Evolutionary conservation across 1,140 invertebrate genomes (phyloP).

Genomic region (Hypothenemus hampei): DNA sequence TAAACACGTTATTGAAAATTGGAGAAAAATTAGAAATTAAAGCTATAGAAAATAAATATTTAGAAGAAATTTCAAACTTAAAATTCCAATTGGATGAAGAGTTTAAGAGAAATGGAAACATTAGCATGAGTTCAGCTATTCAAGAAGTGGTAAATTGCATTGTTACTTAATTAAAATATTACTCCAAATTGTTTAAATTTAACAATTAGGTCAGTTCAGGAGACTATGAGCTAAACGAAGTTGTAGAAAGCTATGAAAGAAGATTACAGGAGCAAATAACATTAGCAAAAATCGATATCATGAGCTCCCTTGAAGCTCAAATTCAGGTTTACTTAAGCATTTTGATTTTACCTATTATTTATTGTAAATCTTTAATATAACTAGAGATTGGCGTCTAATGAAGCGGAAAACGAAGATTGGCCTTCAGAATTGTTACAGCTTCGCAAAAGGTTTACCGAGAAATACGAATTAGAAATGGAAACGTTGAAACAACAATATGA

Average conservation of each 20-base stretch:
- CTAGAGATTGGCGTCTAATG: constrained; percentile 60
- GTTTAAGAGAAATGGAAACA: constrained; percentile 42
- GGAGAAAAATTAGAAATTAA: constrained; percentile 41
- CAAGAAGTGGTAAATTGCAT: constrained; percentile 50
- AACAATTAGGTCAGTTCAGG: constrained; percentile 37
- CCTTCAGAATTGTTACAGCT: constrained; percentile 62
- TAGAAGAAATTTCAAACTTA: constrained; percentile 48
- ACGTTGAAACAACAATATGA: constrained; percentile 43
- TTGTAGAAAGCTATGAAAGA: constrained; percentile 48
- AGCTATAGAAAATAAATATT: constrained; percentile 47
- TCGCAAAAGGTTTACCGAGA: constrained; percentile 61
- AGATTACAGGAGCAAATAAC: constrained; percentile 55
- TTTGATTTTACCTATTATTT: not conserved
- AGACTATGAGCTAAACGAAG: constrained; percentile 46
- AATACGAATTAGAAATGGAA: constrained; percentile 51
- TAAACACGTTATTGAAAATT: constrained; percentile 33
- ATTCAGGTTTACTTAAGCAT: constrained; percentile 55
- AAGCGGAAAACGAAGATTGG: constrained; percentile 61
- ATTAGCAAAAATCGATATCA: constrained; percentile 55
- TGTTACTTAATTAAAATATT: not conserved
- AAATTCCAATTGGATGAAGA: constrained; percentile 49
- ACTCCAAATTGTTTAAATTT: not conserved
- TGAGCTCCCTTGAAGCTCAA: constrained; percentile 54
- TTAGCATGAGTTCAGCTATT: constrained; percentile 45
- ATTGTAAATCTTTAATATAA: not conserved